phyloP scores from a whole-genome alignment of 2,888 invertebrate genomes.

The Sphaerophoria rueppellii region DNA sequence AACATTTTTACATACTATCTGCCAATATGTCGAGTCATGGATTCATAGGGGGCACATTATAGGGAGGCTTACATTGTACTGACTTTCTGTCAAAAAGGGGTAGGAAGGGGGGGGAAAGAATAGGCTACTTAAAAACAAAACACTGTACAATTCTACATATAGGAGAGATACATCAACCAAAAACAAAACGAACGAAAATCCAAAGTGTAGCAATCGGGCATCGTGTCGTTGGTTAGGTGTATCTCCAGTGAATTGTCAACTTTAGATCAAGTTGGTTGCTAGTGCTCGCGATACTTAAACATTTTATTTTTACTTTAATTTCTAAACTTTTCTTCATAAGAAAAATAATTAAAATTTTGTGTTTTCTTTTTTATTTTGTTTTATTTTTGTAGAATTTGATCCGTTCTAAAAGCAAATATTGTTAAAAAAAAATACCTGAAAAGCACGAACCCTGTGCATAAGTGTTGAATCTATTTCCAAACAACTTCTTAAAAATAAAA shows the following conservation, averaged over 20 bases:
- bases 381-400: constrained; percentile 53
- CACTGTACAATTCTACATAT: no score
- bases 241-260: constrained; percentile 72
- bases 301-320: constrained; percentile 24
- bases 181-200: no score
- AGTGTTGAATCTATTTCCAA: constrained; percentile 29
- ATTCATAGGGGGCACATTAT: constrained; percentile 20
- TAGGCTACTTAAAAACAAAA: constrained; percentile 66
- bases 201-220: constrained; percentile 72
- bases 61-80: not conserved
- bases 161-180: constrained; percentile 67
- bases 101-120: constrained; percentile 2
- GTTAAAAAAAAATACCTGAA: constrained; percentile 26
- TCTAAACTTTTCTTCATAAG: not conserved
- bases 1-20: constrained; percentile 29
- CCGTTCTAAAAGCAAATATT: constrained; percentile 20
- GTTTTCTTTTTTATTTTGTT: constrained; percentile 35
- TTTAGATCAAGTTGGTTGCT: constrained; percentile 72
- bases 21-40: constrained; percentile 6
- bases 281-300: constrained; percentile 46
- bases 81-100: no score
- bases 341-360: constrained; percentile 28
- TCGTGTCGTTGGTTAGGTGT: constrained; percentile 63
- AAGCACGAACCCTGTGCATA: constrained; percentile 64
- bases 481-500: constrained; percentile 22